A percentile compares a stretch with the other conserved stretches of the same genome.
Conservation (phyloP, 2,888 invertebrate species). For the Parnassius mnemosyne region DNA sequence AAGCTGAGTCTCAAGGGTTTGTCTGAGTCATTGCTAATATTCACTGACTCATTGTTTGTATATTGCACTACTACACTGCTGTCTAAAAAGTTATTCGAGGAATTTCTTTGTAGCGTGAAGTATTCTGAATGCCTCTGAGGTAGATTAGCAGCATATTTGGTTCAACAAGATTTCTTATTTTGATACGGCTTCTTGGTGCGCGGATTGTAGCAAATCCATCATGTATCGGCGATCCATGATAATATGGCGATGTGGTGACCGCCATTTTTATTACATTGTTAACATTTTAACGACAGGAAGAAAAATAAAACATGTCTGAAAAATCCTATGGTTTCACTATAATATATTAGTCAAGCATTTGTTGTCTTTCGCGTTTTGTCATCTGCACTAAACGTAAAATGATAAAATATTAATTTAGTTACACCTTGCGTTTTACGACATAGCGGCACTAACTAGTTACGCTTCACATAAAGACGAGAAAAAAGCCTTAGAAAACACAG, state of each 20-base stretch:
- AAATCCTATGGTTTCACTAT: constrained; percentile 9
- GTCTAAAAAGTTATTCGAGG: constrained; percentile 68
- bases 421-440: constrained; percentile 38
- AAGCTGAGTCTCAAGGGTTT: constrained; percentile 65
- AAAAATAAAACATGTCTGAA: constrained; percentile 22
- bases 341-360: background rate
- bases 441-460: constrained; percentile 42
- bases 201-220: constrained; percentile 94
- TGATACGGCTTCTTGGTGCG: constrained; percentile 78
- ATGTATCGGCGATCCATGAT: constrained; percentile 83
- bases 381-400: constrained; percentile 55
- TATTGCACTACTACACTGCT: constrained; percentile 66
- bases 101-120: constrained; percentile 71
- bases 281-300: constrained; percentile 26
- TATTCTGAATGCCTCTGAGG: constrained; percentile 77
- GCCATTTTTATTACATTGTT: constrained; percentile 46
- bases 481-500: constrained; percentile 13
- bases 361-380: constrained; percentile 40
- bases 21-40: constrained; percentile 36
- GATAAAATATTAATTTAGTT: constrained; percentile 46
- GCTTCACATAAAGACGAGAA: constrained; percentile 30
- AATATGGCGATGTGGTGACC: constrained; percentile 68
- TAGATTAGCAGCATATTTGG: constrained; percentile 65
- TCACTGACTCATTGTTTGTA: constrained; percentile 47
- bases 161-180: constrained; percentile 72